A percentile compares a stretch with the other conserved stretches of the same genome.
phyloP scores from a whole-genome alignment of 2,888 invertebrate species.

The Synanthedon vespiformis region DNA sequence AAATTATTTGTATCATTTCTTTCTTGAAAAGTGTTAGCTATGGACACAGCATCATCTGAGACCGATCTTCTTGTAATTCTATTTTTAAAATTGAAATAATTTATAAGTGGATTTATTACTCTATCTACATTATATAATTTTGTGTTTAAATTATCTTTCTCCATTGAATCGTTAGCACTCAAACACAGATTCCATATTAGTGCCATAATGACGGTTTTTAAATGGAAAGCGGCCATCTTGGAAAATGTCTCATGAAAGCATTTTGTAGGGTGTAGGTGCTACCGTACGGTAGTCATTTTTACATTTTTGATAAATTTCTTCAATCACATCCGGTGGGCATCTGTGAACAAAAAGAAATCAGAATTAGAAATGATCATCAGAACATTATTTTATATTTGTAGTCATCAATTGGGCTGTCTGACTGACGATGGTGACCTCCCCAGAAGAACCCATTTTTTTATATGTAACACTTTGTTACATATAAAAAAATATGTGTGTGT shows the following conservation, averaged over 20 bases:
- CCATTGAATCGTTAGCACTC: slow-evolving; percentile 11
- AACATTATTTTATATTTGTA: too few relatives aligned
- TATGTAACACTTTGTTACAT: too few relatives aligned
- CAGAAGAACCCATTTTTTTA: too few relatives aligned
- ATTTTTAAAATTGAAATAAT: neutral
- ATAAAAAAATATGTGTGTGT: too few relatives aligned
- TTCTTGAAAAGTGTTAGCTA: neutral
- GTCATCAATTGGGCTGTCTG: too few relatives aligned
- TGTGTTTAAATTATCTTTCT: neutral
- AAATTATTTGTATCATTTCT: neutral
- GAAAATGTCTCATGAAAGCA: neutral
- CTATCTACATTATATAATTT: neutral
- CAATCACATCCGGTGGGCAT: neutral
- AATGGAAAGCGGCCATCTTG: slow-evolving; percentile 1
- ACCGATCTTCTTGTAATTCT: neutral
- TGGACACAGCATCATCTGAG: neutral
- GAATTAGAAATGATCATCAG: neutral
- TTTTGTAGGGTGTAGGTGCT: neutral
- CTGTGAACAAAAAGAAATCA: neutral
- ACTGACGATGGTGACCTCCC: too few relatives aligned
- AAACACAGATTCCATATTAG: slow-evolving; percentile 16
- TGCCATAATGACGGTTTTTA: slow-evolving; percentile 12
- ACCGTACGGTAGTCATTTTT: neutral
- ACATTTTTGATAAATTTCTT: neutral
- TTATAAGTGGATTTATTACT: neutral